Evolutionary conservation across 2,797 vertebrate species (phyloP).

Genomic region (Tarsius wallacei): DNA sequence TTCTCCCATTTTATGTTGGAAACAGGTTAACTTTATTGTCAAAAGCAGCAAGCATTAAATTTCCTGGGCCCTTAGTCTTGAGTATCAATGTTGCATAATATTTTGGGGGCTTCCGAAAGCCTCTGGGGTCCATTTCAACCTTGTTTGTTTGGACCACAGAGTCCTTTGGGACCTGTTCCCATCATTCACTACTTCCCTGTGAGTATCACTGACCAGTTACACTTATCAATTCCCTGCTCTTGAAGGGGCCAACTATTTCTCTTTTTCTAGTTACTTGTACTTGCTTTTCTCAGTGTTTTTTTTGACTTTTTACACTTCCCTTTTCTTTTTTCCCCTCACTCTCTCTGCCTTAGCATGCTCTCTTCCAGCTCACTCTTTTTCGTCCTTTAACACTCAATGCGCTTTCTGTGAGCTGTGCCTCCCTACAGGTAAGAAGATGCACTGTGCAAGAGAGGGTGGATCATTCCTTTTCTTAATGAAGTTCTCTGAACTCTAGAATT

Average conservation of each 20-base stretch:
- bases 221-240: background rate
- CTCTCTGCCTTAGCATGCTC: background rate
- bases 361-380: background rate
- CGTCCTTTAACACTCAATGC: background rate
- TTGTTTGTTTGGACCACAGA: background rate
- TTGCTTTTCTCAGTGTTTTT: background rate
- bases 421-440: background rate
- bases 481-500: slow-evolving; percentile 70
- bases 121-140: background rate
- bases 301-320: background rate
- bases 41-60: slow-evolving; percentile 10
- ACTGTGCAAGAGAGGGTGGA: fast-evolving
- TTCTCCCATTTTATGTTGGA: background rate
- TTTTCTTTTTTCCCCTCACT: fast-evolving
- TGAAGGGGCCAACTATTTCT: background rate
- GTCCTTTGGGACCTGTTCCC: background rate
- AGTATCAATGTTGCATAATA: background rate
- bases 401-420: background rate
- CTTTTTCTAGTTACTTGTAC: background rate
- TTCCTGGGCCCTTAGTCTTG: background rate
- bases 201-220: fast-evolving
- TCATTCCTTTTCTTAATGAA: slow-evolving; percentile 59
- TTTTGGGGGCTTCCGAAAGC: background rate
- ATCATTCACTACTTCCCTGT: fast-evolving
- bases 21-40: background rate